Percentiles rank a stretch among this genome's conserved stretches.
Conservation (phyloP, 2,797 vertebrate species). For the Lepus townsendii region DNA sequence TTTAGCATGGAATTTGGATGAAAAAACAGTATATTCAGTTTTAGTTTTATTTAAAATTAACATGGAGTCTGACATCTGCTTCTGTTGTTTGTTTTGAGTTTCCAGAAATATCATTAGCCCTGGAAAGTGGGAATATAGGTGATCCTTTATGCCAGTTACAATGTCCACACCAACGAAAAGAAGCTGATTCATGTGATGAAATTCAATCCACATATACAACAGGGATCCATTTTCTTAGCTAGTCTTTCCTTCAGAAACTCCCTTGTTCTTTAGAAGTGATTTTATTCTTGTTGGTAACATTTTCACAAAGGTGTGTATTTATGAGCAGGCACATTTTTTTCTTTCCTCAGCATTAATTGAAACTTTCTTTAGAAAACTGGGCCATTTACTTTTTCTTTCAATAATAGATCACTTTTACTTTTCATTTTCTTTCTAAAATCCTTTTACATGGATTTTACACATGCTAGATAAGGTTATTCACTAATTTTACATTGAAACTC, state of each 20-base stretch:
- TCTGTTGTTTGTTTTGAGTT: neutral
- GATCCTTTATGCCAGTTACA: neutral
- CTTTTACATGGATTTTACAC: neutral
- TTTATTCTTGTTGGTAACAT: neutral
- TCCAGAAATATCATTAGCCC: neutral
- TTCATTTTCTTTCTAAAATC: neutral
- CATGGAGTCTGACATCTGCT: neutral
- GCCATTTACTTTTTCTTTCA: conserved; percentile 29
- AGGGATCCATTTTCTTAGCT: neutral
- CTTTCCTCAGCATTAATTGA: neutral
- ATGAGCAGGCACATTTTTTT: neutral
- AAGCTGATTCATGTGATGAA: neutral
- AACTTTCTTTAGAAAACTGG: conserved; percentile 46
- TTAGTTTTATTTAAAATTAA: neutral
- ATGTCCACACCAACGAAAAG: neutral
- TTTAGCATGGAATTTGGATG: neutral
- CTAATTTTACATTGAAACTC: conserved; percentile 22
- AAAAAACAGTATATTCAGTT: neutral
- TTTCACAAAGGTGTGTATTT: neutral
- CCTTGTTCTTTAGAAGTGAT: neutral
- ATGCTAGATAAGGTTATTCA: neutral
- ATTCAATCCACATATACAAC: neutral
- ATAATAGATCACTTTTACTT: neutral
- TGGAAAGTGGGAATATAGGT: neutral
- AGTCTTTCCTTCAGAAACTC: neutral